A percentile compares a stretch with the other conserved stretches of the same genome.
phyloP scores from a whole-genome alignment of 2,797 vertebrate genomes.

The Picus viridis region DNA sequence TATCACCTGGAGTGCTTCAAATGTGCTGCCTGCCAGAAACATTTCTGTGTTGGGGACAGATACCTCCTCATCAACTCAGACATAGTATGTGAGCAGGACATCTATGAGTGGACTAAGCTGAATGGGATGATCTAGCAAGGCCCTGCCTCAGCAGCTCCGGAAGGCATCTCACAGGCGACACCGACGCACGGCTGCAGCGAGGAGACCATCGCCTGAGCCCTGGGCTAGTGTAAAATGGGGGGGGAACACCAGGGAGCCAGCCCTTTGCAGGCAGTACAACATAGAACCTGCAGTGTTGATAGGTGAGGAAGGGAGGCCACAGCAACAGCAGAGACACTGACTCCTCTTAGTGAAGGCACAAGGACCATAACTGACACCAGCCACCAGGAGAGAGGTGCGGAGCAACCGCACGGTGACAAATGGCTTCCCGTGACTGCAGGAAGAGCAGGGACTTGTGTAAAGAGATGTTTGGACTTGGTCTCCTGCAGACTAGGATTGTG shows the following conservation, averaged over 20 bases:
- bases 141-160: background rate
- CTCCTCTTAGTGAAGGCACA: background rate
- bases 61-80: conserved; percentile 99
- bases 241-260: background rate
- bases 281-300: conserved; percentile 37
- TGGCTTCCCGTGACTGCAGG: background rate
- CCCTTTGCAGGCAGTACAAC: conserved; percentile 38
- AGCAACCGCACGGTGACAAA: background rate
- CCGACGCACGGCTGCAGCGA: background rate
- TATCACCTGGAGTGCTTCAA: conserved; percentile 99
- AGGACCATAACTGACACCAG: conserved; percentile 57
- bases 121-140: conserved; percentile 86
- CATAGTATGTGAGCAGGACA: conserved; percentile 99
- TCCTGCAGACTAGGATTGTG: conserved; percentile 64
- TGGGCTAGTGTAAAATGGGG: conserved; percentile 55
- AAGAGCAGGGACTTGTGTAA: conserved; percentile 24
- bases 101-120: conserved; percentile 99
- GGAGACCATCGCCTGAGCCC: conserved; percentile 29
- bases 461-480: conserved; percentile 18
- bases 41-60: conserved; percentile 98
- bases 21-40: conserved; percentile 98
- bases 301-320: conserved; percentile 22
- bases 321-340: conserved; percentile 44
- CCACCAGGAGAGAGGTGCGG: background rate
- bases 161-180: background rate